Conservation (phyloP, 2,888 invertebrate species). For the Tenthredo notha region DNA sequence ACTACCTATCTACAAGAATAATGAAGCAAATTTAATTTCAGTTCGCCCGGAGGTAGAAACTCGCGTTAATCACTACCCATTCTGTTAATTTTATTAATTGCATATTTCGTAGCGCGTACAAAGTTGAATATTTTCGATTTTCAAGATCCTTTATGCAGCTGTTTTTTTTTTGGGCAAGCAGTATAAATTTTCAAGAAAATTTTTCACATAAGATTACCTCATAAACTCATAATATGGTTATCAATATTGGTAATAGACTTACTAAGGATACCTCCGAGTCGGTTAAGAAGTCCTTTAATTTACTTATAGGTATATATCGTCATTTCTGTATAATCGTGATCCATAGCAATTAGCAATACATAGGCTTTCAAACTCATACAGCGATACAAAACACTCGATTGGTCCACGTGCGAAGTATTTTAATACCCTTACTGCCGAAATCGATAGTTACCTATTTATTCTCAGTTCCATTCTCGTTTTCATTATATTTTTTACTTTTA, state of each 20-base stretch:
- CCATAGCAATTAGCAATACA: not conserved
- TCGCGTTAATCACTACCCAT: not conserved
- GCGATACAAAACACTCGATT: constrained; percentile 49
- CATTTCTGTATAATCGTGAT: not conserved
- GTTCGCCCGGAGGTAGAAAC: not conserved
- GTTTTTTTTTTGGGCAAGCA: not conserved
- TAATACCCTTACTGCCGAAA: constrained; percentile 55
- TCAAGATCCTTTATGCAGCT: not conserved
- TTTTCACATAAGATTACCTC: not conserved
- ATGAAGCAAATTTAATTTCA: not conserved
- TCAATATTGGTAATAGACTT: not conserved
- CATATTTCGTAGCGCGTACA: constrained; percentile 23
- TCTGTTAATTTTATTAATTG: constrained; percentile 10
- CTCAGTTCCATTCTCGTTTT: constrained; percentile 5
- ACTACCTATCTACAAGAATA: not conserved
- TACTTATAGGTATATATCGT: constrained; percentile 1
- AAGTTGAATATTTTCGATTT: not conserved
- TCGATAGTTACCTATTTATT: constrained; percentile 33
- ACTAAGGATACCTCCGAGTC: constrained; percentile 3
- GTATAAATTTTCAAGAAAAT: not conserved
- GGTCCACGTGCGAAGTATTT: constrained; percentile 51
- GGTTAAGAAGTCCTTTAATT: not conserved
- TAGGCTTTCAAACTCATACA: constrained; percentile 22
- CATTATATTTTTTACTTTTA: not conserved
- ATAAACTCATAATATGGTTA: not conserved